Percentiles rank a stretch among this genome's conserved stretches.
These are phyloP conservation scores for Antitype chi DNA, from an alignment of 2,888 invertebrate species.

Conservation along the genomic window DNA sequence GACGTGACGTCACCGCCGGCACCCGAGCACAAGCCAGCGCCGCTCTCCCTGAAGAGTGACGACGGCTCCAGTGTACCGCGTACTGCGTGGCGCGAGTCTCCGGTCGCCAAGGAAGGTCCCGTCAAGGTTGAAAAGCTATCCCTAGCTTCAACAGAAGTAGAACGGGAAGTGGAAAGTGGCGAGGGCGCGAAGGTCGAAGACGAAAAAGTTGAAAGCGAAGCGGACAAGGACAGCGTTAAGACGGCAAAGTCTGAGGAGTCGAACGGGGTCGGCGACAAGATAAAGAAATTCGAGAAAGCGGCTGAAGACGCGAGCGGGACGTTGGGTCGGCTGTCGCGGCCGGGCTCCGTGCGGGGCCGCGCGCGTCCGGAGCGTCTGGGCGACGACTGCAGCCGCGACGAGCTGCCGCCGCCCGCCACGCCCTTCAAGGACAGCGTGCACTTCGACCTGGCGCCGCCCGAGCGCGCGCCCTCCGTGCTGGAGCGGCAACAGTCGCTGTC, in stretches of 20 bases:
- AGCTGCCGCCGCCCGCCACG: constrained; percentile 81
- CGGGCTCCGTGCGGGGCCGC: constrained; percentile 80
- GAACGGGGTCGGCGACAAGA: constrained; percentile 88
- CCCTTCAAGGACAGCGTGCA: constrained; percentile 82
- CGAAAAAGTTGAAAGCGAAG: constrained; percentile 35
- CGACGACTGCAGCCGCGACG: constrained; percentile 75
- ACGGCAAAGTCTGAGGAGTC: constrained; percentile 75
- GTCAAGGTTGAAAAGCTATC: constrained; percentile 61
- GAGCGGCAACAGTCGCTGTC: constrained; percentile 77
- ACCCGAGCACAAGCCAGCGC: constrained; percentile 31
- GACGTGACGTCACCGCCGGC: constrained; percentile 56
- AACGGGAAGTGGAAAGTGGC: constrained; percentile 26
- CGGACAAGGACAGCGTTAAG: constrained; percentile 24
- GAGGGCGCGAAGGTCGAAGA: constrained; percentile 46
- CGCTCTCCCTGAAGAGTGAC: constrained; percentile 59
- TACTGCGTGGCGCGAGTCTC: constrained; percentile 70
- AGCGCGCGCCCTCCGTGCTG: constrained; percentile 59
- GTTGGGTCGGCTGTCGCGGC: constrained; percentile 78
- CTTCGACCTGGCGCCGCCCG: constrained; percentile 72
- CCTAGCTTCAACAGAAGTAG: constrained; percentile 45
- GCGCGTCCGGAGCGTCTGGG: constrained; percentile 67
- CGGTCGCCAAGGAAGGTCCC: constrained; percentile 70
- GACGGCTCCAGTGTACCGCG: constrained; percentile 58
- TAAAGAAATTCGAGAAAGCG: constrained; percentile 87
- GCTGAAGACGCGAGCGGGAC: constrained; percentile 83